Conservation (phyloP, 2,113 vertebrate species). For the Oreochromis spilurus region DNA sequence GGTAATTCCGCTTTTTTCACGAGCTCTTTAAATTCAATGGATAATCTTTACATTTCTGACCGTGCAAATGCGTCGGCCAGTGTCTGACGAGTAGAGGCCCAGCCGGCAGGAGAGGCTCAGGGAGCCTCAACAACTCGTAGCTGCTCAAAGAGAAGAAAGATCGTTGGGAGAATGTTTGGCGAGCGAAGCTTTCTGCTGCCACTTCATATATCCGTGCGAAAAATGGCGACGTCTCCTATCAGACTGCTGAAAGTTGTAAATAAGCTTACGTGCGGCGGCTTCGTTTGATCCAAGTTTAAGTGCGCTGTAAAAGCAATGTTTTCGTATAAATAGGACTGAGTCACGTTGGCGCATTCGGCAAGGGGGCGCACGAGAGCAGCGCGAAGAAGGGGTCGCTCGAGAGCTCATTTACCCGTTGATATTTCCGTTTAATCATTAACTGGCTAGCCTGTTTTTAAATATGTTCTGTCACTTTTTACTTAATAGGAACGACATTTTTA, state of each 20-base stretch:
- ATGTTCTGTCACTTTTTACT: neutral
- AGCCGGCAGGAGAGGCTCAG: neutral
- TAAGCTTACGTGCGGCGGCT: rapidly evolving
- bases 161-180: slow-evolving; percentile 1
- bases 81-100: neutral
- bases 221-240: slow-evolving; percentile 16
- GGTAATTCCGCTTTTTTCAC: slow-evolving; percentile 25
- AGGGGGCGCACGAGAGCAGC: slow-evolving; percentile 48
- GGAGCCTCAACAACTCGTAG: slow-evolving; percentile 7
- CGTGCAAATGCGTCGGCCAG: neutral
- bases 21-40: neutral
- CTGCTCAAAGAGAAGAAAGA: slow-evolving; percentile 20
- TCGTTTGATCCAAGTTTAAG: neutral
- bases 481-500: neutral
- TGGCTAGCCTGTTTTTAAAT: neutral
- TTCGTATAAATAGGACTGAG: neutral
- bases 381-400: neutral
- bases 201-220: slow-evolving; percentile 13
- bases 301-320: neutral
- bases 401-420: neutral
- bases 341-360: neutral
- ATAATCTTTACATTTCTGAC: neutral
- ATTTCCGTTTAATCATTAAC: neutral
- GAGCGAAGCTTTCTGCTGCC: neutral
- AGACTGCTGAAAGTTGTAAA: slow-evolving; percentile 24